A percentile compares a stretch with the other conserved stretches of the same genome.
Evolutionary conservation across 2,113 vertebrate genomes (phyloP).

Genomic region (Hylia prasina): DNA sequence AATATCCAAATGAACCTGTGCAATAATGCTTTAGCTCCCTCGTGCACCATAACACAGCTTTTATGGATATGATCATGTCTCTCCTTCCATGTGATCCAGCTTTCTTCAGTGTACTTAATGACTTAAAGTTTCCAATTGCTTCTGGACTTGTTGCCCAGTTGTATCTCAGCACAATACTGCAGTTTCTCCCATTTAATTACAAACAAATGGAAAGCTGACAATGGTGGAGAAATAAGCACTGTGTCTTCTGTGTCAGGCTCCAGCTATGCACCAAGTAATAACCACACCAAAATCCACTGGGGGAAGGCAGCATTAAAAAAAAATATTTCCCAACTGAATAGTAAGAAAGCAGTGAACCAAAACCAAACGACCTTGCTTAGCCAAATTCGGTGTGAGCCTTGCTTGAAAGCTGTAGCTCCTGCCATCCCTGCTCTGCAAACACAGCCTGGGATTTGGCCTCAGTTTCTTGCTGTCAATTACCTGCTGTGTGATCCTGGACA

Average conservation of each 20-base stretch:
- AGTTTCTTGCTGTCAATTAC: not conserved
- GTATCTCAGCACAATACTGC: conserved; percentile 33
- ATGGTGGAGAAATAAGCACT: not conserved
- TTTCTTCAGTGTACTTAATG: not conserved
- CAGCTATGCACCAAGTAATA: conserved; percentile 24
- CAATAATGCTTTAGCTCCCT: not conserved
- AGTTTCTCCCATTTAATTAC: conserved; percentile 35
- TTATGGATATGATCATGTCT: not conserved
- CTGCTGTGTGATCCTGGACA: conserved; percentile 18
- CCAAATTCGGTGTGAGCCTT: not conserved
- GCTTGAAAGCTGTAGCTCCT: not conserved
- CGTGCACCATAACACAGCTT: not conserved
- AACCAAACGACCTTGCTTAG: not conserved
- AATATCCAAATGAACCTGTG: not conserved
- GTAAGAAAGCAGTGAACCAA: not conserved
- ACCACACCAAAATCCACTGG: not conserved
- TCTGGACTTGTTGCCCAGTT: conserved; percentile 24
- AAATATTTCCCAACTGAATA: not conserved
- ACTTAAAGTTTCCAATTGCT: conserved; percentile 50
- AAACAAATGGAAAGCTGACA: conserved; percentile 46
- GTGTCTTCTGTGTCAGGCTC: not conserved
- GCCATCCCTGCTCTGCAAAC: not conserved
- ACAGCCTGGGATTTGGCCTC: not conserved
- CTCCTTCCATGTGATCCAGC: not conserved
- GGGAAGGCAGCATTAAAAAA: not conserved